Base-by-base conservation (phyloP, 2,797 vertebrate genomes). In the Eulemur rubriventer region DNA sequence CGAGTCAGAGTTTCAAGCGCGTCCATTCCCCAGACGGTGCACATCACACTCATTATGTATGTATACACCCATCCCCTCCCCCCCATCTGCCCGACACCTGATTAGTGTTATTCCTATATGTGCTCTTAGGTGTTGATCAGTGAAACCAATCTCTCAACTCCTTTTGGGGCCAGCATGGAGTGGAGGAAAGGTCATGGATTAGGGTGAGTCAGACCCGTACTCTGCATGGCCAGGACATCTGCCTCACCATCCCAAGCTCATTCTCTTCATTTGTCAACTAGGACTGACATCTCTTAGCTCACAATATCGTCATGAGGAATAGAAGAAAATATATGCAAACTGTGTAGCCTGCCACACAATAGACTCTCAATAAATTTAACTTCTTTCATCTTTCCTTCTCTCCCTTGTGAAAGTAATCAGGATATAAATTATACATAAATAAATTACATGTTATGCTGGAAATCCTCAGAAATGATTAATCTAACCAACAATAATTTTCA, bases 371-470 rank as follows among this genome's bases (percentile, higher is more conserved):
- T 98, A 87, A 89, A 96, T 92, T 84, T 57, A 90, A 94, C 59
- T 95, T 92, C 87, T 87, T 76, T 86, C 38, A 48, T 89, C 82
- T 96, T 91, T 69, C 79, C 59, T 79, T 85, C 76, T 96, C 85
- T 96, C 67, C 55, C 18, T 90, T 90, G 90, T 79, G 83, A 93
- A 97, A 97, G 80, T 33, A 89, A 72, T 79, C 43, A 11, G 75
- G 93, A 84, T 85, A 96, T 98, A 96, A 97, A 98, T 97, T 97
- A 96, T 97, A 96, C 93, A 93, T 96, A 96, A 80, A 94, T 96
- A 96, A 97, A 97, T 97, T 89, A 94, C 86, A 90, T 4, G 11
- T 82, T 97, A 88, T 35, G 33, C 72, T 95, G 84, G 41, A 97
- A 98, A 89, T 89, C 61, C 80, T 95, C 93, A 81, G 94, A 96